These are phyloP conservation scores for Timema cristinae DNA, from an alignment of 2,888 invertebrate species.

Conservation along the genomic window DNA sequence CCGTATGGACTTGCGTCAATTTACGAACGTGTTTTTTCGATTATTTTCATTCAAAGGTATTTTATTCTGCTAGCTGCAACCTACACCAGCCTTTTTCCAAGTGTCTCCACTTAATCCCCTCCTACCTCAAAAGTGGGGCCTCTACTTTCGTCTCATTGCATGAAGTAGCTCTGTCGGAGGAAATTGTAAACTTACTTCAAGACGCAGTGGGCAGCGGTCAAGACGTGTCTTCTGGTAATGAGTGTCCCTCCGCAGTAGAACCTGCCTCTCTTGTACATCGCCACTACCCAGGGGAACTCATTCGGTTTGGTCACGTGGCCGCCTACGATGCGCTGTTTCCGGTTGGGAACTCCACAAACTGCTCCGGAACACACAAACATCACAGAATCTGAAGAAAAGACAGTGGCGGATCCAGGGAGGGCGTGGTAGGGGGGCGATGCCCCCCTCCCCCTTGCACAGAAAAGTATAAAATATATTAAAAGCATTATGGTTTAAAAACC, in stretches of 20 bases:
- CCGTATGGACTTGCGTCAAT: too few relatives aligned
- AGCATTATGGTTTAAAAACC: neutral
- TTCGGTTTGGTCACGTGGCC: constrained; percentile 60
- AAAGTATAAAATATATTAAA: neutral
- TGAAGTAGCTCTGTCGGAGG: neutral
- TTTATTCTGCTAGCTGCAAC: too few relatives aligned
- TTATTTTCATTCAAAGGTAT: too few relatives aligned
- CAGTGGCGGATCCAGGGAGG: too few relatives aligned
- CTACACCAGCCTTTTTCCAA: too few relatives aligned
- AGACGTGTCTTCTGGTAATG: constrained; percentile 63
- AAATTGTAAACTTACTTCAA: constrained; percentile 55
- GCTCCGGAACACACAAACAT: constrained; percentile 27
- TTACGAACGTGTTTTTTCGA: too few relatives aligned
- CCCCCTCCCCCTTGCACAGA: neutral
- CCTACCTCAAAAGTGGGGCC: too few relatives aligned
- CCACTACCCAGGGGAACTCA: constrained; percentile 74
- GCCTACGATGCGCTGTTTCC: constrained; percentile 65
- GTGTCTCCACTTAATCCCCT: too few relatives aligned
- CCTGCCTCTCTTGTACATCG: constrained; percentile 58
- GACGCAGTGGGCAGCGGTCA: constrained; percentile 74
- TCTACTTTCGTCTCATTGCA: too few relatives aligned
- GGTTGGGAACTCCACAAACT: constrained; percentile 57
- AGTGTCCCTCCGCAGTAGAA: constrained; percentile 64
- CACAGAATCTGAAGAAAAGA: too few relatives aligned
- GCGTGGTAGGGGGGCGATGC: neutral